Evolutionary conservation across 2,113 vertebrate species (phyloP), one percentile per base, ranked within the genome.

Genomic region (Heterocephalus glaber): DNA sequence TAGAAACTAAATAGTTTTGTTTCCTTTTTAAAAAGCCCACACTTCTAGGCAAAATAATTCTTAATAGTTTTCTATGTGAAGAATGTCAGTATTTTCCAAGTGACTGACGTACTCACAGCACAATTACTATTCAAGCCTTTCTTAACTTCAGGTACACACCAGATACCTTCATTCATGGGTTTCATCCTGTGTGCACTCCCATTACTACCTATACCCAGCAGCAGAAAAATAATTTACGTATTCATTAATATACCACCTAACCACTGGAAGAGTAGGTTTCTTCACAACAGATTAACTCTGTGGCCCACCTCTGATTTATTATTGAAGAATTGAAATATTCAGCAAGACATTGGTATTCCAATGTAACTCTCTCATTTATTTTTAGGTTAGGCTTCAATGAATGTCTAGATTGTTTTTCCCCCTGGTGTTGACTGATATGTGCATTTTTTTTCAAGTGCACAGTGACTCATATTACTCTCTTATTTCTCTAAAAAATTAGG

Each of bases 371-470:
- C 56, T 96, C 90, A 95, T 95, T 97, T 95, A 95, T 94, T 96
- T 97, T 38, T 80, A 94, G 33, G 90, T 96, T 84, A 96, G 26
- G 74, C 72, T 97, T 97, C 92, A 91, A 33, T 96, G 89, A 93
- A 80, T 0, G 5, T 74, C 84, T 86, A 96, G 92, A 96, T 95
- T 97, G 94, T 66, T 92, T 93, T 86, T 81, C 2, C 44, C 47
- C 70, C 49, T 49, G 61, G 56, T 80, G 33, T 76, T 94, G 86
- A 86, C 6, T 44, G 68, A 90, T 91, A 83, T 80, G n/a, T 68
- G 3, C 63, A 65, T 68, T 83, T 91, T 96, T 89, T 49, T 83
- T 44, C 88, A 95, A 93, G 81, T 41, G 38, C 74, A 7, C 63
- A 92, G 47, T 82, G 41, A 92, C 38, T 95, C 88, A 91, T 58